phyloP scores from a whole-genome alignment of 2,113 vertebrate species.

The Sorex araneus region DNA sequence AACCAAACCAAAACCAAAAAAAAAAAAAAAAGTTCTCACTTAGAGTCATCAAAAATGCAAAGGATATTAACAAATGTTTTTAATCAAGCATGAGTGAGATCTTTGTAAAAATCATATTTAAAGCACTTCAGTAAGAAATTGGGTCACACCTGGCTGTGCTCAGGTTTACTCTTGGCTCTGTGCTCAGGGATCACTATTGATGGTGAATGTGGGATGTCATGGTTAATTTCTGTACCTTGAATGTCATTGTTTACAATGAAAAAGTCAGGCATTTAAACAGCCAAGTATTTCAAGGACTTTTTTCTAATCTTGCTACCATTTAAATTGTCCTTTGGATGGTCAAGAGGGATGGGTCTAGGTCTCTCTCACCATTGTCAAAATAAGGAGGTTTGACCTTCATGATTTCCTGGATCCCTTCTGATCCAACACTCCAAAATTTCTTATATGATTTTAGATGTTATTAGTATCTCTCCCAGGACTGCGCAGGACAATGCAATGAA shows the following conservation, averaged over 20 bases:
- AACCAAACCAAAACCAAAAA: too few species aligned
- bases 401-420: not conserved
- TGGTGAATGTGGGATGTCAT: not conserved
- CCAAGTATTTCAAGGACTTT: not conserved
- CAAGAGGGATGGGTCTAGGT: not conserved
- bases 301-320: not conserved
- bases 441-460: not conserved
- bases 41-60: not conserved
- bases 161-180: not conserved
- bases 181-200: not conserved
- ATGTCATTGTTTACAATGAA: not conserved
- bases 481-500: not conserved
- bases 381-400: not conserved
- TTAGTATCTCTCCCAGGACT: not conserved
- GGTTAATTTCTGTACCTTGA: slow-evolving; percentile 7
- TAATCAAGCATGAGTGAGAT: not conserved
- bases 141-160: not conserved
- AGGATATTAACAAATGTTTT: slow-evolving; percentile 2
- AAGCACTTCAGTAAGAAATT: not conserved
- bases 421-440: not conserved
- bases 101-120: slow-evolving; percentile 53
- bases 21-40: not conserved
- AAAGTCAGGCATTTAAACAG: not conserved
- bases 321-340: not conserved
- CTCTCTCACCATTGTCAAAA: slow-evolving; percentile 16